Conservation (phyloP, 2,113 vertebrate genomes). For the Nymphicus hollandicus region DNA sequence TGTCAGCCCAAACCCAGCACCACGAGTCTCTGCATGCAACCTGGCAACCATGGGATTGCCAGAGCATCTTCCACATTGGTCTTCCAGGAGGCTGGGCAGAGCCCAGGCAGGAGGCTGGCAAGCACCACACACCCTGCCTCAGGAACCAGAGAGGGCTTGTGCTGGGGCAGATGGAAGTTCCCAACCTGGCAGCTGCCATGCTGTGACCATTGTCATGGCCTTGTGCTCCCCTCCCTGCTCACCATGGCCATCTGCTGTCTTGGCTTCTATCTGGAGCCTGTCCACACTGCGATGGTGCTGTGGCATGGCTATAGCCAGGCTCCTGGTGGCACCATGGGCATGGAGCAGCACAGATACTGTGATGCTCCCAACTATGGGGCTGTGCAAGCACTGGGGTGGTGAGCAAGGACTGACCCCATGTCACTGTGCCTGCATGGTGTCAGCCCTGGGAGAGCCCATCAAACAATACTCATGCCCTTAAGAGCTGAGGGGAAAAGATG, state of each 20-base stretch:
- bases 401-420: neutral
- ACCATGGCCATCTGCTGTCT: neutral
- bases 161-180: neutral
- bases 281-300: rapidly evolving
- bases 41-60: neutral
- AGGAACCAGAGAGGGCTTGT: neutral
- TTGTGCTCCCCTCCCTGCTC: neutral
- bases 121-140: neutral
- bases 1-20: neutral
- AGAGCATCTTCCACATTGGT: neutral
- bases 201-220: neutral
- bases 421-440: neutral
- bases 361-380: neutral
- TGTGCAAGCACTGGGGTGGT: neutral
- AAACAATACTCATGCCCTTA: neutral
- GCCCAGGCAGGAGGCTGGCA: neutral
- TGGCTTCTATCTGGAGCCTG: neutral
- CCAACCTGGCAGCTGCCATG: neutral
- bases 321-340: neutral
- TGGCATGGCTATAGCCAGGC: neutral
- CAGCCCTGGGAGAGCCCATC: neutral
- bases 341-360: rapidly evolving
- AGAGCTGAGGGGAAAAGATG: neutral
- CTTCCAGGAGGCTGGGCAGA: neutral
- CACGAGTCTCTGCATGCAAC: rapidly evolving